Evolutionary conservation across 2,888 invertebrate genomes (phyloP).

Genomic region (Spodoptera littoralis): DNA sequence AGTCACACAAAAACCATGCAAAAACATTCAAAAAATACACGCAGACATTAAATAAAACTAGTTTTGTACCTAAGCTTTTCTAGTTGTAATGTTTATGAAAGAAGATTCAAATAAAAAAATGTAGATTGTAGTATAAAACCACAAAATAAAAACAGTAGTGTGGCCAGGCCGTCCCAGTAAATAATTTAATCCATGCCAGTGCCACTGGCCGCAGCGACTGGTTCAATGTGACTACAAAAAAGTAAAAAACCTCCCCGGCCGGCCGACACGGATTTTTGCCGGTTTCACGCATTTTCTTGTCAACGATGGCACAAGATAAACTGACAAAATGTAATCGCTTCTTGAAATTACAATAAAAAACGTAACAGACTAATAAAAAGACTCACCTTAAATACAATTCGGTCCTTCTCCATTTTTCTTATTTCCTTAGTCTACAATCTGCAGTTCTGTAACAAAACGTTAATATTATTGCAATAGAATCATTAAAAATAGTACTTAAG

Average conservation of each 20-base stretch:
- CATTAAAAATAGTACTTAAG: too few relatives aligned
- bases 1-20: too few relatives aligned
- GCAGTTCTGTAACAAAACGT: slow-evolving; percentile 50
- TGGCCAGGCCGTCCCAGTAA: slow-evolving; percentile 21
- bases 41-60: too few relatives aligned
- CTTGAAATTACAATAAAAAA: slow-evolving; percentile 23
- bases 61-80: too few relatives aligned
- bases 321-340: slow-evolving; percentile 18
- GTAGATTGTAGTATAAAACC: slow-evolving; percentile 9
- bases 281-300: slow-evolving; percentile 36
- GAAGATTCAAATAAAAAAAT: slow-evolving; percentile 6
- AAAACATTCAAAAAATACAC: too few relatives aligned
- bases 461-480: not conserved
- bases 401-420: slow-evolving; percentile 80
- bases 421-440: slow-evolving; percentile 30
- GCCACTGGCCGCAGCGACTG: slow-evolving; percentile 17
- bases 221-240: slow-evolving; percentile 32
- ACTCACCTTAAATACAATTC: slow-evolving; percentile 84
- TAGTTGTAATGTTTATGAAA: too few relatives aligned
- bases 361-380: slow-evolving; percentile 1
- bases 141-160: slow-evolving; percentile 23
- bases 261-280: slow-evolving; percentile 48
- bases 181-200: slow-evolving; percentile 13
- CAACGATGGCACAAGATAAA: slow-evolving; percentile 29
- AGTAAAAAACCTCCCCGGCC: slow-evolving; percentile 20